These are phyloP conservation scores for Alethe castanea DNA, from an alignment of 2,113 vertebrate species.

Conservation along the genomic window DNA sequence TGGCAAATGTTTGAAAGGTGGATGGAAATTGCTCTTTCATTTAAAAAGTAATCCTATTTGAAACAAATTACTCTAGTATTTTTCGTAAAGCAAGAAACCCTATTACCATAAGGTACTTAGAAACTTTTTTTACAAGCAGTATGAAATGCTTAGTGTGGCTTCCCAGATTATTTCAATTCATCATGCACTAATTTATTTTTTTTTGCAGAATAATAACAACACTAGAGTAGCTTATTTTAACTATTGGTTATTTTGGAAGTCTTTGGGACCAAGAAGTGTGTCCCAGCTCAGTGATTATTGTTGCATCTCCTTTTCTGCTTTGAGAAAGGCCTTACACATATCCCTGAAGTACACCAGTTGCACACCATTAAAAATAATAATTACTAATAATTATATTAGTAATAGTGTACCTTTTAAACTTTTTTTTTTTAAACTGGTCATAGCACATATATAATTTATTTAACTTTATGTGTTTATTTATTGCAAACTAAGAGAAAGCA, in stretches of 20 bases:
- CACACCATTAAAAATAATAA: neutral
- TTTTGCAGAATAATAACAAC: neutral
- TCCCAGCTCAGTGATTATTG: neutral
- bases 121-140: neutral
- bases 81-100: neutral
- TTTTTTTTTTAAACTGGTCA: neutral
- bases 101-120: neutral
- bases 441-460: neutral
- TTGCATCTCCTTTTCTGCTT: neutral
- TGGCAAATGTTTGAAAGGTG: neutral
- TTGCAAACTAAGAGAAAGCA: constrained; percentile 52
- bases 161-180: neutral
- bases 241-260: neutral
- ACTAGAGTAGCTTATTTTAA: neutral
- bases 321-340: neutral
- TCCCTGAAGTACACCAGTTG: neutral
- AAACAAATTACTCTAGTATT: neutral
- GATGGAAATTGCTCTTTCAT: neutral
- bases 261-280: neutral
- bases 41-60: constrained; percentile 1
- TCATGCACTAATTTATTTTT: neutral
- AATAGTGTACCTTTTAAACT: neutral
- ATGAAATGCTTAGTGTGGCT: neutral
- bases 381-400: neutral
- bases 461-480: constrained; percentile 16